phyloP scores from a whole-genome alignment of 2,797 vertebrate genomes.

The Hydrocynus forskahlii region DNA sequence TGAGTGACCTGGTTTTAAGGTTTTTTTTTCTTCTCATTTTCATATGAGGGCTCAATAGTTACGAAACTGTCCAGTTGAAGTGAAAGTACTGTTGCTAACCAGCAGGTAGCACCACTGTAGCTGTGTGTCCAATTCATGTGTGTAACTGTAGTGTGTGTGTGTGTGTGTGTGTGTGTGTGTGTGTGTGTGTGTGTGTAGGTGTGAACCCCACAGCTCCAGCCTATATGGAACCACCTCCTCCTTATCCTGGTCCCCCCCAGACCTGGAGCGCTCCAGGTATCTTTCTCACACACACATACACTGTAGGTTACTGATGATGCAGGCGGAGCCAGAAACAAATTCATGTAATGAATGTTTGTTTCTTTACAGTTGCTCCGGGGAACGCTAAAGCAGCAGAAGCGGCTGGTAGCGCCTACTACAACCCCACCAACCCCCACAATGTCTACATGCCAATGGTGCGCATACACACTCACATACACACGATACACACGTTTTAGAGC shows the following conservation, averaged over 20 bases:
- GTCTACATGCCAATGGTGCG: constrained; percentile 93
- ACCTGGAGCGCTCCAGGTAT: constrained; percentile 76
- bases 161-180: no score
- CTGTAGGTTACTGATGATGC: not conserved
- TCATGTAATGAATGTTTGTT: not conserved
- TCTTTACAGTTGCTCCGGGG: constrained; percentile 63
- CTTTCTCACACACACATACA: not conserved
- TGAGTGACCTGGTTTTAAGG: no score
- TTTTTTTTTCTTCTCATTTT: no score
- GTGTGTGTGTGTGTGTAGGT: constrained; percentile 61
- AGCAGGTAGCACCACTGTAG: no score
- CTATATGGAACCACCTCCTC: constrained; percentile 85
- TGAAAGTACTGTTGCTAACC: no score
- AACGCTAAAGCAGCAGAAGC: constrained; percentile 86
- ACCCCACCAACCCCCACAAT: constrained; percentile 88
- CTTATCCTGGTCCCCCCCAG: constrained; percentile 81
- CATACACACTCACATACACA: no score
- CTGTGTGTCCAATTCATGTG: no score
- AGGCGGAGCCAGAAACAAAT: not conserved
- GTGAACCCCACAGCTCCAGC: constrained; percentile 76
- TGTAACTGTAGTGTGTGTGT: no score
- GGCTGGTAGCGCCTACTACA: constrained; percentile 87
- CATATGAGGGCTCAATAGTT: no score
- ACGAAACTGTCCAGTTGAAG: no score
- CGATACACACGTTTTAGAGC: not conserved